Evolutionary conservation across 2,888 invertebrate species (phyloP), one percentile per base, ranked within the genome.

Genomic region (Laothoe populi): DNA sequence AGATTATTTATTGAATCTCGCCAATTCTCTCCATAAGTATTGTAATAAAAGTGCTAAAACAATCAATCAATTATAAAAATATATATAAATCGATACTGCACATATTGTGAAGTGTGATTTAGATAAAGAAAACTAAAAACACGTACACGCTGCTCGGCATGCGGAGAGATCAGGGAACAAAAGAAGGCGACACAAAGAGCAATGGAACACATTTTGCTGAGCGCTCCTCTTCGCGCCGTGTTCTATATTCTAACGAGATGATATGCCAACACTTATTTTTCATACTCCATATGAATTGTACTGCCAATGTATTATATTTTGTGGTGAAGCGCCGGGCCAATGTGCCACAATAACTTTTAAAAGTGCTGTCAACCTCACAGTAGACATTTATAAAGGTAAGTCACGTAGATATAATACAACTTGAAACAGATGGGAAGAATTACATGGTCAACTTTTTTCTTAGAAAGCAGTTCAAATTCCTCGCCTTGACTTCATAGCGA

Each of bases 161-260:
- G 79, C 73, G 81, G 82, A 81, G 83, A 85, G 86, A 87, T 87
- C 85, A 83, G 74, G 71, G 80, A 86, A 91, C 89, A 90, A 90
- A 90, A 88, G 88, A 77, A 77, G 77, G 72, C 84, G 70, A 81
- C 87, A 90, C 90, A 91, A 90, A 90, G 90, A 88, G 90, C 90
- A 89, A 86, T 87, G 86, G 78, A 83, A 86, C 86, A 86, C 87
- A 87, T 88, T 88, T 86, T 81, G 82, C 83, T 74, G 85, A 88
- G 85, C 85, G 83, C 59, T 49, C 31, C 63, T 61, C 79, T 80
- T 83, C 83, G 82, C 84, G 81, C 79, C 82, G 84, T 84, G 90
- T 80, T 84, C 90, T 84, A 91, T 88, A 90, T 91, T 86, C 85
- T 90, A 90, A 90, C 87, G 87, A 88, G 87, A 88, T 90, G 88